Percentiles rank a stretch among this genome's conserved stretches.
phyloP scores from a whole-genome alignment of 1,140 invertebrate genomes.

The Procambarus virginalis region DNA sequence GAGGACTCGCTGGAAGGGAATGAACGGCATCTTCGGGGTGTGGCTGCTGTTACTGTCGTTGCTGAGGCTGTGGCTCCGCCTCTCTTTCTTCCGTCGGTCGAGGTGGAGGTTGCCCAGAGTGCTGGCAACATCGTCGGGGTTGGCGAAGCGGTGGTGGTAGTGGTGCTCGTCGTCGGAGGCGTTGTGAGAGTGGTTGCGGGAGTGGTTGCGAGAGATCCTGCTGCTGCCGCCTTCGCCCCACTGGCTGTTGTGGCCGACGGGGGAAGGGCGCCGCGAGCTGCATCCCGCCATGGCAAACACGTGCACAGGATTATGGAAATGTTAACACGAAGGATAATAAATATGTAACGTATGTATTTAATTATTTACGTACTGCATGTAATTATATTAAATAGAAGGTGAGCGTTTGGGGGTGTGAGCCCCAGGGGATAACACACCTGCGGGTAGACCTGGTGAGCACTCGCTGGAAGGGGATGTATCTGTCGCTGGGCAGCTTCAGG shows the following conservation, averaged over 20 bases:
- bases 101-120: background rate
- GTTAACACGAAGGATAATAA: background rate
- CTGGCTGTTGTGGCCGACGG: background rate
- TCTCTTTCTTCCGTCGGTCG: background rate
- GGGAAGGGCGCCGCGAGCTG: background rate
- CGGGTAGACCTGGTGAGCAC: constrained; percentile 16
- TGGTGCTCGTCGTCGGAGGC: background rate
- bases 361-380: too few species aligned
- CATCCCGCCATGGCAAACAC: too few species aligned
- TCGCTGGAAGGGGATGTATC: constrained; percentile 8
- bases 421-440: background rate
- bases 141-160: background rate
- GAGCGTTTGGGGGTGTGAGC: too few species aligned
- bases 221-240: background rate
- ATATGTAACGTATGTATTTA: too few species aligned
- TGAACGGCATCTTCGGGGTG: background rate
- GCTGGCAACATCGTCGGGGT: background rate
- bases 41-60: background rate
- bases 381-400: too few species aligned
- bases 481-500: constrained; percentile 14
- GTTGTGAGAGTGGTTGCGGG: background rate
- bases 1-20: constrained; percentile 16
- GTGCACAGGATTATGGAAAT: background rate
- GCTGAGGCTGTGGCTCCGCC: background rate
- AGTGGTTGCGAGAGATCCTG: background rate